phyloP scores from a whole-genome alignment of 1,140 invertebrate genomes.

The Procambarus virginalis region DNA sequence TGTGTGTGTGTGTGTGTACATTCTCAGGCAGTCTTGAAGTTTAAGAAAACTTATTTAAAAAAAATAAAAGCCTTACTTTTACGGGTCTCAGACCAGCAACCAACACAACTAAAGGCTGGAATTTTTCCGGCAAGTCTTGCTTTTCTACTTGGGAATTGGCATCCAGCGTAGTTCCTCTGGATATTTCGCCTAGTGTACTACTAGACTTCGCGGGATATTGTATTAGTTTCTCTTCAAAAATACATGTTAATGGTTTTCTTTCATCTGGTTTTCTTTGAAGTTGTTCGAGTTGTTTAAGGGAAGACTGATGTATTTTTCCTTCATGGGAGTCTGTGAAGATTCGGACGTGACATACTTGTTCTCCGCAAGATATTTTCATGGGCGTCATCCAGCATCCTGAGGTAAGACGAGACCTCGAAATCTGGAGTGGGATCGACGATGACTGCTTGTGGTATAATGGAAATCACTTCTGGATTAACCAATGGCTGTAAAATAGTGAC shows the following conservation, averaged over 20 bases:
- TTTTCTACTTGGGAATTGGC: neutral
- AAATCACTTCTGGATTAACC: neutral
- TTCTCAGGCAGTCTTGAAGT: too few relatives aligned
- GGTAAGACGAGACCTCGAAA: conserved; percentile 15
- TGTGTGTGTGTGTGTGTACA: too few relatives aligned
- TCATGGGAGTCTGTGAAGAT: neutral
- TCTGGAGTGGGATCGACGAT: neutral
- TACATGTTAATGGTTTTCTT: neutral
- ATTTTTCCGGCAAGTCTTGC: conserved; percentile 6
- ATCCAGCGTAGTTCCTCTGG: neutral
- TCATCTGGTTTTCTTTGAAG: neutral
- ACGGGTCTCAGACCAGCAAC: conserved; percentile 51
- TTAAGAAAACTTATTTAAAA: neutral
- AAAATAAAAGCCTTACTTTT: conserved; percentile 13
- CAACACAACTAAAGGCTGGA: conserved; percentile 29
- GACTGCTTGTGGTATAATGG: conserved; percentile 24
- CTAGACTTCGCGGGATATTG: neutral
- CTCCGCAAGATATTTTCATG: neutral
- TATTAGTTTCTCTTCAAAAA: neutral
- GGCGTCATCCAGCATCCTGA: neutral
- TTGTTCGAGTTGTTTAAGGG: neutral
- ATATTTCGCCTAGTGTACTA: neutral
- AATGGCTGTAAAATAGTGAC: conserved; percentile 4
- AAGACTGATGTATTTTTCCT: neutral
- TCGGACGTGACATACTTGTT: neutral